phyloP scores from a whole-genome alignment of 1,140 invertebrate genomes.

The Aricia agestis region DNA sequence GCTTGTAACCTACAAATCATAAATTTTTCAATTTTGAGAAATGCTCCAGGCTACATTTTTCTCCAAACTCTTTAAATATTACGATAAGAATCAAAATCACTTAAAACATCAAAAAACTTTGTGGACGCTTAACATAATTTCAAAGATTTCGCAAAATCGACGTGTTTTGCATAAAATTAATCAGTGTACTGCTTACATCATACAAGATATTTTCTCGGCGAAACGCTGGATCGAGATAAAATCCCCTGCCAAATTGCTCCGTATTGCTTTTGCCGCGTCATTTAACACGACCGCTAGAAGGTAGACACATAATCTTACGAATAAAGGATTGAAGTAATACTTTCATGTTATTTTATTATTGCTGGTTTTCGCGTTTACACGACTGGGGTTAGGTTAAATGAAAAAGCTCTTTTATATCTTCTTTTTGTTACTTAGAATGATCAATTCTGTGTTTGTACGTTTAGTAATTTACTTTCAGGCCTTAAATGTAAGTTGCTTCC shows the following conservation, averaged over 20 bases:
- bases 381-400: no score
- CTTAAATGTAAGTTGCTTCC: no score
- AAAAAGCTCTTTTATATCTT: no score
- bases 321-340: not conserved
- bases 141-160: not conserved
- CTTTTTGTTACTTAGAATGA: no score
- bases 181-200: constrained; percentile 8
- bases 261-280: constrained; percentile 54
- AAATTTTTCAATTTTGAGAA: no score
- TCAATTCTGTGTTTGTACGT: no score
- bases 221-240: constrained; percentile 36
- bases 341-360: not conserved
- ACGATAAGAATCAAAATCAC: not conserved
- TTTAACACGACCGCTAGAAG: constrained; percentile 40
- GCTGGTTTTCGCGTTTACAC: not conserved
- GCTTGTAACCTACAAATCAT: no score
- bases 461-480: no score
- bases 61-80: not conserved
- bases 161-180: constrained; percentile 6
- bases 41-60: no score
- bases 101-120: not conserved
- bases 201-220: not conserved
- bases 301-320: constrained; percentile 1
- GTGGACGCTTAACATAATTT: not conserved
- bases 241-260: constrained; percentile 59